Percentiles rank a stretch among this genome's conserved stretches.
These are phyloP conservation scores for Eulemur albifrons DNA, from an alignment of 2,797 vertebrate species.

Conservation along the genomic window DNA sequence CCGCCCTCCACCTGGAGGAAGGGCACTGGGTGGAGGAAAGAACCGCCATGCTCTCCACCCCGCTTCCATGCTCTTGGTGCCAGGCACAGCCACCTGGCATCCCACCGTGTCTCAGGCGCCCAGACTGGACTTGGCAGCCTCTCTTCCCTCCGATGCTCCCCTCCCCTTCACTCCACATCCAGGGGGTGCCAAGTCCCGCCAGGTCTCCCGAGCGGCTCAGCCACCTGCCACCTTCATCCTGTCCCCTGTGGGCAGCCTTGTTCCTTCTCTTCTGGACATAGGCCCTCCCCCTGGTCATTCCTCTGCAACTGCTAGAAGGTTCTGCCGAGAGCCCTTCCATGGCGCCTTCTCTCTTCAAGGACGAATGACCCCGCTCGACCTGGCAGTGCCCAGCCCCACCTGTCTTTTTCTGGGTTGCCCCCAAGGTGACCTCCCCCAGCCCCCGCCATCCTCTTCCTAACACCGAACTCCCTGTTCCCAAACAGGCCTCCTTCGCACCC, in stretches of 20 bases:
- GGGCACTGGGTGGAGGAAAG: neutral
- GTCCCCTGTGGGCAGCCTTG: neutral
- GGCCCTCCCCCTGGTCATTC: neutral
- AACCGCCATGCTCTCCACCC: neutral
- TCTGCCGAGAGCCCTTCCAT: neutral
- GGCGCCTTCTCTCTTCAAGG: neutral
- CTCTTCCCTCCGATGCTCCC: neutral
- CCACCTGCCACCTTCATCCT: neutral
- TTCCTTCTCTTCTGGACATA: neutral
- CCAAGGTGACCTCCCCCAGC: neutral
- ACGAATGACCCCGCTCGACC: neutral
- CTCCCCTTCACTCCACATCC: neutral
- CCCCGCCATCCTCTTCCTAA: too few species aligned
- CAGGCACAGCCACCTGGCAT: neutral
- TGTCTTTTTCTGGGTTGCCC: neutral
- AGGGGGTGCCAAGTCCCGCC: neutral
- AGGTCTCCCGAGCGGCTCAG: neutral
- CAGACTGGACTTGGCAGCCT: neutral
- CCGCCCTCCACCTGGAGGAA: neutral
- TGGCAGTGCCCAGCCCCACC: neutral
- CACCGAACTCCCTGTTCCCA: neutral
- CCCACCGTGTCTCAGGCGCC: neutral
- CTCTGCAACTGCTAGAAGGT: neutral
- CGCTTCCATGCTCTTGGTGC: fast-evolving
- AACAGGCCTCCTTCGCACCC: fast-evolving